A percentile compares a stretch with the other conserved stretches of the same genome.
phyloP scores from a whole-genome alignment of 2,888 invertebrate species.

The Dolichopus griseipennis region DNA sequence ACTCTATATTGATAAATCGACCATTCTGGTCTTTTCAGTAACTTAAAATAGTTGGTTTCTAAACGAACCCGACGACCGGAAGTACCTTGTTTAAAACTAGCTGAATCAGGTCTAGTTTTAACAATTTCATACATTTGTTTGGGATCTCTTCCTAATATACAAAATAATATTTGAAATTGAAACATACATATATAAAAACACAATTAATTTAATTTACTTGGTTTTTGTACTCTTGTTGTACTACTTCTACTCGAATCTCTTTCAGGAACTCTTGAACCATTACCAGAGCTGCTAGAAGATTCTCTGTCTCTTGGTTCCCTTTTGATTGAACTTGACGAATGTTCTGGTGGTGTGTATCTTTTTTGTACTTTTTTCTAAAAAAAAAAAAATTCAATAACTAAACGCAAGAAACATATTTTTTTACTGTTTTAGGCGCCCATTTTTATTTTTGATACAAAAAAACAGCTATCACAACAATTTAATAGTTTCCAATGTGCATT shows the following conservation, averaged over 20 bases:
- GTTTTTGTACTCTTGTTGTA: constrained; percentile 9
- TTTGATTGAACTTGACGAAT: background rate
- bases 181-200: background rate
- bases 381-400: too few species aligned
- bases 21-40: constrained; percentile 61
- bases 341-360: background rate
- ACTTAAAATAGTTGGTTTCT: constrained; percentile 59
- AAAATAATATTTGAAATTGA: too few species aligned
- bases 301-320: background rate
- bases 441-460: too few species aligned
- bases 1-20: constrained; percentile 64
- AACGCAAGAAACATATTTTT: too few species aligned
- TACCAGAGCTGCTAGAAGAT: background rate
- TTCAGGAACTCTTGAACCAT: background rate
- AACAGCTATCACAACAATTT: too few species aligned
- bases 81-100: constrained; percentile 42
- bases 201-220: background rate
- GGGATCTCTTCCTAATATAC: background rate
- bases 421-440: too few species aligned
- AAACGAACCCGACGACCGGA: constrained; percentile 48
- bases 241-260: constrained; percentile 11
- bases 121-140: constrained; percentile 31
- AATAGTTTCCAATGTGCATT: too few species aligned
- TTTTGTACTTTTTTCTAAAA: background rate
- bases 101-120: constrained; percentile 32